Percentiles rank a stretch among this genome's conserved stretches.
Conservation (phyloP, 2,113 vertebrate species). For the Ginglymostoma cirratum region DNA sequence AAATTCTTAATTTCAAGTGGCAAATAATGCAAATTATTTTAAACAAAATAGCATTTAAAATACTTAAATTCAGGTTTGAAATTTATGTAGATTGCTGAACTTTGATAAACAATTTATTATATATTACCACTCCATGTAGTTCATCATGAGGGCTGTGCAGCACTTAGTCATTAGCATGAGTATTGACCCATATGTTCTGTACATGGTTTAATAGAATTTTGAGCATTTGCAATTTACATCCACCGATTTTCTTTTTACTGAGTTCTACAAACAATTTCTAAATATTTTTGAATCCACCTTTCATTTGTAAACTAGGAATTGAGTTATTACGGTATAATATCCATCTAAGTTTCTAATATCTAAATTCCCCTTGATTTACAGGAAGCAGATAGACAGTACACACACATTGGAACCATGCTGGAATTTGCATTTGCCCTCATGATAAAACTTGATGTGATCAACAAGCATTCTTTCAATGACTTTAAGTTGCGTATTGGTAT, state of each 20-base stretch:
- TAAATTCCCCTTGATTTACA: slow-evolving; percentile 45
- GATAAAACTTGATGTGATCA: slow-evolving; percentile 90
- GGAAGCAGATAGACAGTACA: slow-evolving; percentile 90
- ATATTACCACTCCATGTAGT: not conserved
- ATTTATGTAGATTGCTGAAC: not conserved
- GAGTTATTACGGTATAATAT: not conserved
- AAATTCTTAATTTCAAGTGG: not conserved
- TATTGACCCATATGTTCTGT: not conserved
- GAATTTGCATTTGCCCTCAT: slow-evolving; percentile 94
- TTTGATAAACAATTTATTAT: not conserved
- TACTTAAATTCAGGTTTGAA: not conserved
- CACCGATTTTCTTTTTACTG: not conserved
- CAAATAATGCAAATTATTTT: not conserved
- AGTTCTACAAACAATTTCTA: not conserved
- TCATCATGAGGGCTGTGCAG: not conserved
- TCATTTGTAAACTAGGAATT: not conserved
- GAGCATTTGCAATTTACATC: not conserved
- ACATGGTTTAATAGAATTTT: not conserved
- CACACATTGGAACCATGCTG: slow-evolving; percentile 95
- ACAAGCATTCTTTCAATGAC: slow-evolving; percentile 97
- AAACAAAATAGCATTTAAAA: not conserved
- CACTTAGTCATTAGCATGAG: not conserved
- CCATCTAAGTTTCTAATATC: not conserved
- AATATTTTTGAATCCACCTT: not conserved
- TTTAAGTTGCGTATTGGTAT: slow-evolving; percentile 91